These are phyloP conservation scores for Sinocyclocheilus grahami DNA, from an alignment of 2,113 vertebrate species.

Conservation along the genomic window DNA sequence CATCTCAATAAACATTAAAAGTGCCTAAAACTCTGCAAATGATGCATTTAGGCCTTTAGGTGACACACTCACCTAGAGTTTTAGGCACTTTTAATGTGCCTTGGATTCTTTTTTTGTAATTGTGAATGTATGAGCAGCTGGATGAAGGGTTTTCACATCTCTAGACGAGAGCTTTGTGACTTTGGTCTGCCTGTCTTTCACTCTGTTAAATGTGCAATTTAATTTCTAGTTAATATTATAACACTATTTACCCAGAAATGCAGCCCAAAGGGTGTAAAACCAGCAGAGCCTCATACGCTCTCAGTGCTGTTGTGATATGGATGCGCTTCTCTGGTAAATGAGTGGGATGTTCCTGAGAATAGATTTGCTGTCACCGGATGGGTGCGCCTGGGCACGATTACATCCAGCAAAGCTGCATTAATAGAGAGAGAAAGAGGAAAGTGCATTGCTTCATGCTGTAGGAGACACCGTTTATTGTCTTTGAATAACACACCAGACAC, in stretches of 20 bases:
- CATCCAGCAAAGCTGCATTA: constrained; percentile 5
- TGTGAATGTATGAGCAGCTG: not conserved
- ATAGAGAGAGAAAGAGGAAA: constrained; percentile 11
- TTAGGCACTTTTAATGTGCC: too few relatives aligned
- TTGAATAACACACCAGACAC: constrained; percentile 1
- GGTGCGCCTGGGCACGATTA: not conserved
- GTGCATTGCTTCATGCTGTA: constrained; percentile 8
- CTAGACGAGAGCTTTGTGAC: too few relatives aligned
- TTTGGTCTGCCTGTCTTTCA: too few relatives aligned
- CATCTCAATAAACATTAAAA: too few relatives aligned
- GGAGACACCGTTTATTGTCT: not conserved
- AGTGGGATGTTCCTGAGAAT: not conserved
- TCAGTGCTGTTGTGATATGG: constrained; percentile 1
- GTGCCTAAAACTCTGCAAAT: too few relatives aligned
- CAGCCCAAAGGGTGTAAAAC: not conserved
- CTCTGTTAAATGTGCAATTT: too few relatives aligned
- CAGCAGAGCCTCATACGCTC: not conserved
- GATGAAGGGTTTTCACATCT: too few relatives aligned
- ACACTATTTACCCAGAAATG: not conserved
- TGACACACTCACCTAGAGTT: too few relatives aligned
- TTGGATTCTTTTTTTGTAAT: not conserved
- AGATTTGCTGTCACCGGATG: constrained; percentile 23
- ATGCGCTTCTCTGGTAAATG: not conserved
- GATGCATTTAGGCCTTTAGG: too few relatives aligned
- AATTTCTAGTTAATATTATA: not conserved